phyloP scores from a whole-genome alignment of 1,140 invertebrate species.

The Thalassaphorura encarpata region DNA sequence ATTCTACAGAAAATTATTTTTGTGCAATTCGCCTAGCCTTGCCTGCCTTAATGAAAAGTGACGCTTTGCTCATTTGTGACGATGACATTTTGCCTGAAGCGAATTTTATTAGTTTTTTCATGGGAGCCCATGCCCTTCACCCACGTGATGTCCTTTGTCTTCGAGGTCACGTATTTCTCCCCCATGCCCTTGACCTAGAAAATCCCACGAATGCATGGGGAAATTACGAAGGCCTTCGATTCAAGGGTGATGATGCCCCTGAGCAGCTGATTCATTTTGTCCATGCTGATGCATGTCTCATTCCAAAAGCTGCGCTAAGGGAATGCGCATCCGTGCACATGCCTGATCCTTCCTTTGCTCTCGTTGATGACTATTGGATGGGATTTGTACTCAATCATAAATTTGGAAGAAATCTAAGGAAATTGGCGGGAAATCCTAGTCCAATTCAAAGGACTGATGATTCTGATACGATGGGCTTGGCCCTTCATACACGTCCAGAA shows the following conservation, averaged over 20 bases:
- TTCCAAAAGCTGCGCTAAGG: constrained; percentile 12
- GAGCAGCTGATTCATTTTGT: constrained; percentile 22
- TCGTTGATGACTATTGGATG: constrained; percentile 26
- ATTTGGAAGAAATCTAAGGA: constrained; percentile 16
- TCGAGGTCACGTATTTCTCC: constrained; percentile 17
- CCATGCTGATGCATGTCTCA: constrained; percentile 19
- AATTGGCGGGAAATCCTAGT: not conserved
- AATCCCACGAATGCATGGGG: constrained; percentile 9
- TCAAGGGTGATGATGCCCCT: constrained; percentile 10
- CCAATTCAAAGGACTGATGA: constrained; percentile 17
- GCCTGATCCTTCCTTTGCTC: constrained; percentile 14
- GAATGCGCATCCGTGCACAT: constrained; percentile 9
- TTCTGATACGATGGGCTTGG: constrained; percentile 14
- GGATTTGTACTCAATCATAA: constrained; percentile 16
- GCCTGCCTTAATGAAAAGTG: constrained; percentile 20
- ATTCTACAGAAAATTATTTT: constrained; percentile 13
- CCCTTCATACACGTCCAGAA: constrained; percentile 19
- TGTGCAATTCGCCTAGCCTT: constrained; percentile 21
- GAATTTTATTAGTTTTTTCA: constrained; percentile 18
- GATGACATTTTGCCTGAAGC: constrained; percentile 14
- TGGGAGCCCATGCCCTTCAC: not conserved
- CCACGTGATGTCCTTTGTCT: constrained; percentile 18
- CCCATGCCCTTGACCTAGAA: constrained; percentile 4
- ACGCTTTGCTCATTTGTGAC: constrained; percentile 18
- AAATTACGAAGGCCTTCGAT: constrained; percentile 10